These are phyloP conservation scores for Caerostris extrusa DNA, from an alignment of 1,140 invertebrate species.

Conservation along the genomic window DNA sequence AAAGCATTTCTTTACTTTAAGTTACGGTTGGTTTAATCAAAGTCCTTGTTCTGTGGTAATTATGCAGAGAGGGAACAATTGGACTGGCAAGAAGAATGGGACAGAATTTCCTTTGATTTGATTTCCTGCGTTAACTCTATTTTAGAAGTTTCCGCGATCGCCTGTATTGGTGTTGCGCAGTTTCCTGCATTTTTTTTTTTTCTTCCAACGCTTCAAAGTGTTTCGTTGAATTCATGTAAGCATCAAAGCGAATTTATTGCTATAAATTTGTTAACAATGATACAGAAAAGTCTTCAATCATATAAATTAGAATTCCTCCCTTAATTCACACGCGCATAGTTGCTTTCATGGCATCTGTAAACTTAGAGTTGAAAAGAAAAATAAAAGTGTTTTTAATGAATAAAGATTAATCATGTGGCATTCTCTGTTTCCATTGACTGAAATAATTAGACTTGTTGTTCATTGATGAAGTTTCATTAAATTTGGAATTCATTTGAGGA, in stretches of 20 bases:
- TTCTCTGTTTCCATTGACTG: background rate
- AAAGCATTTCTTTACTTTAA: constrained; percentile 72
- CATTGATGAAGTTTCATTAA: background rate
- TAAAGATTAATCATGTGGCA: background rate
- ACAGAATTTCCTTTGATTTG: constrained; percentile 60
- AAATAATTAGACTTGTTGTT: background rate
- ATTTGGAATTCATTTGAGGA: background rate
- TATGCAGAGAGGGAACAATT: constrained; percentile 71
- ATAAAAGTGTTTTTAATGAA: background rate
- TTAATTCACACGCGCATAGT: background rate
- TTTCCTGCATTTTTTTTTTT: background rate
- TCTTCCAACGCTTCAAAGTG: background rate
- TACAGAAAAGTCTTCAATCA: background rate
- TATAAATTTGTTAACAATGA: constrained; percentile 9
- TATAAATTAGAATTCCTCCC: background rate
- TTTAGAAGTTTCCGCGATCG: constrained; percentile 35
- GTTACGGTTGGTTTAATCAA: constrained; percentile 77
- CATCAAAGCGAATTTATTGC: constrained; percentile 10
- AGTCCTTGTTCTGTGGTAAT: constrained; percentile 73
- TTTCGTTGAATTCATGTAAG: background rate
- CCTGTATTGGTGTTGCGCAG: background rate
- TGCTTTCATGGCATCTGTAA: background rate
- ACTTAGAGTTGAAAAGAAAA: background rate
- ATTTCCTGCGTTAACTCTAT: constrained; percentile 35
- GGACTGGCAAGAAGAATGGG: constrained; percentile 62